These are phyloP conservation scores for Iguana delicatissima DNA, from an alignment of 2,797 vertebrate species.

Conservation along the genomic window DNA sequence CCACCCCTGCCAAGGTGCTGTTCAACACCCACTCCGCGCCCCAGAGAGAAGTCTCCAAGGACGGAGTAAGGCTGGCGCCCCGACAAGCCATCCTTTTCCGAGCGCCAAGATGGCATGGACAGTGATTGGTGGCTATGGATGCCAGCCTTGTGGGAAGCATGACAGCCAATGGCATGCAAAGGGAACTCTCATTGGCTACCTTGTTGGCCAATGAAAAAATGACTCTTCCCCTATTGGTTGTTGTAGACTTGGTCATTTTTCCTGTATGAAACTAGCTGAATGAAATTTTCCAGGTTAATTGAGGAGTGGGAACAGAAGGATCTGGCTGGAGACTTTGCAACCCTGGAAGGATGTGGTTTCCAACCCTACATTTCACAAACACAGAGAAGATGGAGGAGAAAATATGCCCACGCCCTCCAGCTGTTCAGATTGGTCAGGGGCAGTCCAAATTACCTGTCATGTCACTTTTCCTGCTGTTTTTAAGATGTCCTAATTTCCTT, in stretches of 20 bases:
- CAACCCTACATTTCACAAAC: not conserved
- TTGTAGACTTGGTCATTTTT: not conserved
- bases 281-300: no score
- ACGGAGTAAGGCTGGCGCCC: not conserved
- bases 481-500: no score
- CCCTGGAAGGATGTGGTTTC: no score
- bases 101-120: not conserved
- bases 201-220: not conserved
- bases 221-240: not conserved
- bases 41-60: not conserved
- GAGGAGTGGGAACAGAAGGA: no score
- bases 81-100: conserved; percentile 13
- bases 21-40: not conserved
- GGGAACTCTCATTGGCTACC: no score
- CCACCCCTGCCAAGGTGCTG: not conserved
- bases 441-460: no score
- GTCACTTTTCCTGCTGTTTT: no score
- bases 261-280: no score
- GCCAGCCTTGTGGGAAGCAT: not conserved
- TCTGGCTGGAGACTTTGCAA: no score
- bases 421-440: no score
- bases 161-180: not conserved
- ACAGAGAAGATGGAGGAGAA: not conserved
- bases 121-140: not conserved
- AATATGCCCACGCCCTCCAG: no score